phyloP scores from a whole-genome alignment of 2,797 vertebrate genomes.

The Molothrus aeneus region DNA sequence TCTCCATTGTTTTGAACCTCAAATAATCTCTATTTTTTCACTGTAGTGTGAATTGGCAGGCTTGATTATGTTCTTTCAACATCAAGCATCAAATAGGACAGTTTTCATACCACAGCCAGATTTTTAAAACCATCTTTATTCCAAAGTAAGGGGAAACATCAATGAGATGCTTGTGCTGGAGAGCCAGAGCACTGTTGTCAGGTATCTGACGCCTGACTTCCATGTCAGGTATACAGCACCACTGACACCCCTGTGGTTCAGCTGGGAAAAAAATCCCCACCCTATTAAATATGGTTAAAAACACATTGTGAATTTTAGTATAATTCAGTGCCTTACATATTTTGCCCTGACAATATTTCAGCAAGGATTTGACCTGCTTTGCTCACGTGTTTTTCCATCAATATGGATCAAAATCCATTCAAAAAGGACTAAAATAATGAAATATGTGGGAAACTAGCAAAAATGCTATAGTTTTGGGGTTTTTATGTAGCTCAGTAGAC shows the following conservation, averaged over 20 bases:
- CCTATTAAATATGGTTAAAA: not conserved
- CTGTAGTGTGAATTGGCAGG: not conserved
- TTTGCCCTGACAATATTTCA: not conserved
- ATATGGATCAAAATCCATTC: not conserved
- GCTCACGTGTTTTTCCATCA: not conserved
- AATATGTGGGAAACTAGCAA: not conserved
- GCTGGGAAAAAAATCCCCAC: not conserved
- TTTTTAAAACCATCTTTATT: conserved; percentile 4
- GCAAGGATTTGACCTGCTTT: not conserved
- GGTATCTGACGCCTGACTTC: not conserved
- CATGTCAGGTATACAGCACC: not conserved
- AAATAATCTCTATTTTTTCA: conserved; percentile 49
- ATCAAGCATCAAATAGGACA: not conserved
- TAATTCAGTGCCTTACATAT: not conserved
- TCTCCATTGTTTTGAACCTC: conserved; percentile 6
- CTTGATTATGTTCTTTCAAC: not conserved
- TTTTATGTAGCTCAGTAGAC: not conserved
- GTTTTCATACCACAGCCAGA: not conserved
- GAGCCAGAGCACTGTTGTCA: not conserved
- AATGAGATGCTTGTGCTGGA: not conserved
- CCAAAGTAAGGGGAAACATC: not conserved
- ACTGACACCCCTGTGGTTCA: not conserved
- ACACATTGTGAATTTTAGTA: not conserved
- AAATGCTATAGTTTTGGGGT: not conserved
- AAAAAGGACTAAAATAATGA: not conserved